phyloP scores from a whole-genome alignment of 1,140 invertebrate genomes.

The Zaprionus africanus region DNA sequence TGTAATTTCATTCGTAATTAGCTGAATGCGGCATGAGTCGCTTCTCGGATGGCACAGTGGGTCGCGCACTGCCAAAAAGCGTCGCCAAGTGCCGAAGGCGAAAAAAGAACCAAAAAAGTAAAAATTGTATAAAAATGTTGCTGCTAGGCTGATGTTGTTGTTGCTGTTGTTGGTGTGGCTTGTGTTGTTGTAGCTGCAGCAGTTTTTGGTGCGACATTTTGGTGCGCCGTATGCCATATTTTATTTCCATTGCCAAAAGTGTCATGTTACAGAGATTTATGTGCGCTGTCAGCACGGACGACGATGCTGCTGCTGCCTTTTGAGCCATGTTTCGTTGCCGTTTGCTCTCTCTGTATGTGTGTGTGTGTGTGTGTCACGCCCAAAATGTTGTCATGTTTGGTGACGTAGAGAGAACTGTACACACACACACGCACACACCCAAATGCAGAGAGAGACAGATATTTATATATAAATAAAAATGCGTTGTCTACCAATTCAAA shows the following conservation, averaged over 20 bases:
- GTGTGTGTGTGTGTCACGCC: conserved; percentile 66
- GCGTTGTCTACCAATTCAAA: conserved; percentile 76
- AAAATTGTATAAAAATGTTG: conserved; percentile 10
- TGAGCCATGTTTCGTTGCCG: conserved; percentile 48
- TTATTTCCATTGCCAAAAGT: conserved; percentile 84
- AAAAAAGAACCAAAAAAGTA: conserved; percentile 24
- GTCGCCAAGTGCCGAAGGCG: conserved; percentile 47
- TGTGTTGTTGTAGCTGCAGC: conserved; percentile 40
- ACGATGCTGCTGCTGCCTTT: conserved; percentile 59
- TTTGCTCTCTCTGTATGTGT: conserved; percentile 31
- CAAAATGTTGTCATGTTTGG: conserved; percentile 81
- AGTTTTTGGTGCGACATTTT: conserved; percentile 76
- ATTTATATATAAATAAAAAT: conserved; percentile 56
- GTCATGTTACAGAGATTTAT: conserved; percentile 84
- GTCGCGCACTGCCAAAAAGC: conserved; percentile 32
- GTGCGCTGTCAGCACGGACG: conserved; percentile 71
- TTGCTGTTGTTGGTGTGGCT: conserved; percentile 16
- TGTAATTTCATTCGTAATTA: conserved; percentile 82
- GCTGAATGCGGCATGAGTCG: conserved; percentile 71
- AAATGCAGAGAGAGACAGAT: not conserved
- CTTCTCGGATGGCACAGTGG: conserved; percentile 71
- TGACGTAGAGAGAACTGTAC: conserved; percentile 63
- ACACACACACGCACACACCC: conserved; percentile 10
- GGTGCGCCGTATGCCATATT: conserved; percentile 81
- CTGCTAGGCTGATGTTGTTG: conserved; percentile 9